Evolutionary conservation across 37 sponge, comb jelly and placozoan genomes (phyloP), one percentile per base, ranked within the genome.

Genomic region (Petrosia ficiformis): DNA sequence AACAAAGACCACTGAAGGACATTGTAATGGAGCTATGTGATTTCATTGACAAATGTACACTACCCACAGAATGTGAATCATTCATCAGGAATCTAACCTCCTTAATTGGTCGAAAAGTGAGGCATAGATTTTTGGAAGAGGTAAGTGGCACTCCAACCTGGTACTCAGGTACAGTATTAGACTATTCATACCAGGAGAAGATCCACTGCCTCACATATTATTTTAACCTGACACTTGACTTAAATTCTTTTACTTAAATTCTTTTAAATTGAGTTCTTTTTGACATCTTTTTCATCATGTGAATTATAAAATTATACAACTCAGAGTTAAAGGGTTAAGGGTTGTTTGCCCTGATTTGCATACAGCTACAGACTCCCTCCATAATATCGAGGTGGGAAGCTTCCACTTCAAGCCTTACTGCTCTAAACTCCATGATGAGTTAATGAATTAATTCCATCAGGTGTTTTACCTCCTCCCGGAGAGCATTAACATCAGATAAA

Each of bases 1-100:
- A 67, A 25, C 78, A 78, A 59, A 4, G 78, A 26, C 69, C 78
- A 28, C 33, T 78, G 54, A 41, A 14, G 19, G 78, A 68, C 67
- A 5, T 78, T 6, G 58, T 67, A 6, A 67, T 58, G 54, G 80
- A 79, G 33, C n/a, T 78, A 2, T 37, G 63, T 61, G 63, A 61
- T n/a, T 61, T 61, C n/a, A 61, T 61, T 26, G 22, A 61, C 28
- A 6, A n/a, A 5, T 61, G 28, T 61, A 29, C 6, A n/a, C 63
- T 61, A 6, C 54, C 54, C 14, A 14, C 14, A 48, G 54, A 48
- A 14, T 48, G 54, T 48, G 63, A 61, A 26, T 61, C 28, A 6
- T 11, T 26, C 26, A 11, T 61, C 6, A 61, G 63, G 5, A n/a
- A 61, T 61, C 63, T 29, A 26, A 61, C 6, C 5, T 61, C 26